These are phyloP conservation scores for Mesoligia furuncula DNA, from an alignment of 2,888 invertebrate species.

Conservation along the genomic window DNA sequence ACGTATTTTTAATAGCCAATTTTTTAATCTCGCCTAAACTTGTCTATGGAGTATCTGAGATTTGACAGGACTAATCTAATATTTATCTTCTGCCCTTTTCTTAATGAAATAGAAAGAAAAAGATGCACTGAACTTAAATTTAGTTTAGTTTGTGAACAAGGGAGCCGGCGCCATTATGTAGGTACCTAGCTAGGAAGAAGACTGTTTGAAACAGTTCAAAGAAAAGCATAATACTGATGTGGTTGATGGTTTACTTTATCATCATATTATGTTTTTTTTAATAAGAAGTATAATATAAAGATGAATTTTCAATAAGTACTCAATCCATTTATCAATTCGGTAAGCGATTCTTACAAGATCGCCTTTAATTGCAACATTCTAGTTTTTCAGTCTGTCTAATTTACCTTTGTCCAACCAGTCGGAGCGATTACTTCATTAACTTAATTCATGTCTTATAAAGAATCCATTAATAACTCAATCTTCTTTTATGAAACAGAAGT, in stretches of 20 bases:
- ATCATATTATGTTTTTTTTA: not conserved
- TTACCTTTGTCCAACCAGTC: constrained; percentile 25
- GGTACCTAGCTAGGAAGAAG: not conserved
- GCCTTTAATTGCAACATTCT: constrained; percentile 9
- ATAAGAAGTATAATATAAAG: not conserved
- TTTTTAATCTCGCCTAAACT: no score
- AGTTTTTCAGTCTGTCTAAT: constrained; percentile 23
- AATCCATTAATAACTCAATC: constrained; percentile 40
- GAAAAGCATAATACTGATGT: not conserved
- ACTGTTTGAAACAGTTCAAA: not conserved
- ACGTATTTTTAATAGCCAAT: no score
- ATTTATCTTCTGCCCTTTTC: no score
- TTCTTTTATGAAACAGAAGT: constrained; percentile 25
- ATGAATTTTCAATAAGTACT: no score
- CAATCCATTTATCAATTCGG: constrained; percentile 6
- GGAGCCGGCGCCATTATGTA: no score
- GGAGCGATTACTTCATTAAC: constrained; percentile 23
- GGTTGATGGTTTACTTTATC: not conserved
- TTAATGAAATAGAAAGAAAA: no score
- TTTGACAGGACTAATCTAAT: no score
- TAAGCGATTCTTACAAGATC: not conserved
- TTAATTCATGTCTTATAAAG: constrained; percentile 16
- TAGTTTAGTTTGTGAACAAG: no score
- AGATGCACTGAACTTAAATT: no score
- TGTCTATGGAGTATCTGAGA: no score